A percentile compares a stretch with the other conserved stretches of the same genome.
Evolutionary conservation across 2,888 invertebrate species (phyloP).

Genomic region (Leucophenga maculata): DNA sequence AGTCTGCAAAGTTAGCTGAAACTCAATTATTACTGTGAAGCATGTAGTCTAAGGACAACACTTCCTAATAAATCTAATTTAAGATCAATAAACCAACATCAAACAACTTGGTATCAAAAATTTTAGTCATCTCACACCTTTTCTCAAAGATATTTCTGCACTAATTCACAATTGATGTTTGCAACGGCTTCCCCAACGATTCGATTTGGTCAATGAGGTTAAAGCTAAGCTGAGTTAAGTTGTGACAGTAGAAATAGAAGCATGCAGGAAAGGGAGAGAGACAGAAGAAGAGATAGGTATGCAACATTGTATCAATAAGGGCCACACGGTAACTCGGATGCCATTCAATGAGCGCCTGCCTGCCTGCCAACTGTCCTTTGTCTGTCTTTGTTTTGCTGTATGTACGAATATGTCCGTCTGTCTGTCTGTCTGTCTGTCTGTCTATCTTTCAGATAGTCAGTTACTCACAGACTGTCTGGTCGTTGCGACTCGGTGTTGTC

Average conservation of each 20-base stretch:
- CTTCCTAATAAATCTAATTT: no score
- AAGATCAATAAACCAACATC: no score
- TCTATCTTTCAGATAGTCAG: neutral
- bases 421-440: constrained; percentile 1
- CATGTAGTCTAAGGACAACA: no score
- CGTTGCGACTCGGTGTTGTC: constrained; percentile 15
- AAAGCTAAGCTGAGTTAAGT: constrained; percentile 41
- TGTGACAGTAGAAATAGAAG: constrained; percentile 30
- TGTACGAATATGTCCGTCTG: neutral
- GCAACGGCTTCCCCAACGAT: neutral
- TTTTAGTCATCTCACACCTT: no score
- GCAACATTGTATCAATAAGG: constrained; percentile 30
- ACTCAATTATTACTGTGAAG: no score
- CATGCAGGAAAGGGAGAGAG: constrained; percentile 12
- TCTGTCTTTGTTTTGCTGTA: neutral
- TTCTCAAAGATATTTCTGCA: constrained; percentile 45
- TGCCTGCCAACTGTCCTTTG: neutral
- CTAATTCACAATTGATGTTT: constrained; percentile 66
- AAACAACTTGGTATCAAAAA: no score
- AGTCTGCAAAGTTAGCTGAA: no score
- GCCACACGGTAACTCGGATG: constrained; percentile 20
- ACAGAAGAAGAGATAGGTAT: constrained; percentile 40
- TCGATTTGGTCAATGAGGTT: constrained; percentile 67
- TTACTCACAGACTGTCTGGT: neutral
- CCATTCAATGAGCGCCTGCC: constrained; percentile 21